Evolutionary conservation across 2,113 vertebrate species (phyloP), one percentile per base, ranked within the genome.

Genomic region (Ophthalmolycus amberensis): DNA sequence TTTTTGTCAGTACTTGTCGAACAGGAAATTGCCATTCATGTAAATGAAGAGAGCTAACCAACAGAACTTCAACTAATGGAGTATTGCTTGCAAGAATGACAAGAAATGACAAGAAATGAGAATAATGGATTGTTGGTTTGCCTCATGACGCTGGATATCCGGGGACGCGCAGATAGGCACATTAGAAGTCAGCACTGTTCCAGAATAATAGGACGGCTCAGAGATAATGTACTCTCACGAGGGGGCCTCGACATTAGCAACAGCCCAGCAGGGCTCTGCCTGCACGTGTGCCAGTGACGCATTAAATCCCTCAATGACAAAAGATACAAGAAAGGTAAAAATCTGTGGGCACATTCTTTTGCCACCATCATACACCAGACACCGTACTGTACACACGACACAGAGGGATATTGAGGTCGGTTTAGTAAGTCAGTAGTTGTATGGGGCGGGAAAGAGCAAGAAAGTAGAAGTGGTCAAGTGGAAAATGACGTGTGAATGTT

Each of bases 121-220:
- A 72, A 90, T 91, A 93, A 93, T 93, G 79, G 89, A 94, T 92
- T 93, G 90, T 92, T 91, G 85, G 90, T 89, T 85, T 32, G 68
- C 82, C 82, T 90, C 67, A 69, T 92, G 91, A 90, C 3, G 69
- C 65, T 71, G 87, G 83, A 92, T 84, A 92, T 90, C 87, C 81
- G 75, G 90, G 88, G 90, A 92, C 66, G 65, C 80, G 86, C 66
- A 93, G 92, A 94, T 93, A 91, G 89, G 89, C 89, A 89, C 92
- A 94, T 94, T 94, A 94, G 94, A 90, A 94, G 93, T 94, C 94
- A 94, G 85, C 88, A 93, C 83, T 78, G 93, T 93, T 92, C 85
- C 74, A 75, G 89, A 93, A 94, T 93, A 93, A 93, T 91, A 91
- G 91, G 87, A 87, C 85, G 88, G 90, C 91, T 94, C 89, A 88